These are phyloP conservation scores for Pomacea canaliculata DNA, from an alignment of 2,888 invertebrate genomes.

Conservation along the genomic window DNA sequence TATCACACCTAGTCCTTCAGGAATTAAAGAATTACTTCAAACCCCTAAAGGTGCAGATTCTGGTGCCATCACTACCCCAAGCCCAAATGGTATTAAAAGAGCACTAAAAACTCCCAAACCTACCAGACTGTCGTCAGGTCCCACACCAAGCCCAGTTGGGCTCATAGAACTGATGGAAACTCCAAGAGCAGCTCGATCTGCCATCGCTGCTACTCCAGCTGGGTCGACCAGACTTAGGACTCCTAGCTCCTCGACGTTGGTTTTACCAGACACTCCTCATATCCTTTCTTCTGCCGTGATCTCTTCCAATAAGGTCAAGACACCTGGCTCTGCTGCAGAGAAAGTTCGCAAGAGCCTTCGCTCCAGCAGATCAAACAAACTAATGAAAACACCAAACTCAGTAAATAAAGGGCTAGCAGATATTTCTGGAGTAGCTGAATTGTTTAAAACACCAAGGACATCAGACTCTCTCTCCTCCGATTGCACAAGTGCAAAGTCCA, in stretches of 20 bases:
- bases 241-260: too few species aligned
- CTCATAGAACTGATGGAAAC: too few species aligned
- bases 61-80: not conserved
- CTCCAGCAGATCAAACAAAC: conserved; percentile 26
- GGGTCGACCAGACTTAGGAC: too few species aligned
- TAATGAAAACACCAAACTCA: conserved; percentile 36
- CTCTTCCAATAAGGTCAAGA: not conserved
- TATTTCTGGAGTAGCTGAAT: conserved; percentile 35
- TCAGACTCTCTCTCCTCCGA: conserved; percentile 28
- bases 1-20: too few species aligned
- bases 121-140: too few species aligned
- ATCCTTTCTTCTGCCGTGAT: too few species aligned
- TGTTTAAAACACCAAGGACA: conserved; percentile 32
- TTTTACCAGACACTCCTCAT: too few species aligned
- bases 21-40: too few species aligned
- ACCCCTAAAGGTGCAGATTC: too few species aligned
- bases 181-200: too few species aligned
- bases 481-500: conserved; percentile 23
- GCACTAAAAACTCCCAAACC: too few species aligned
- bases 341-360: conserved; percentile 15
- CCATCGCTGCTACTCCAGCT: not conserved
- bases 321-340: conserved; percentile 20
- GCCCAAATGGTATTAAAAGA: conserved; percentile 3
- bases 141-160: too few species aligned
- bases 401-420: conserved; percentile 33